Evolutionary conservation across 2,888 invertebrate genomes (phyloP).

Genomic region (Trissoscelio sp.): DNA sequence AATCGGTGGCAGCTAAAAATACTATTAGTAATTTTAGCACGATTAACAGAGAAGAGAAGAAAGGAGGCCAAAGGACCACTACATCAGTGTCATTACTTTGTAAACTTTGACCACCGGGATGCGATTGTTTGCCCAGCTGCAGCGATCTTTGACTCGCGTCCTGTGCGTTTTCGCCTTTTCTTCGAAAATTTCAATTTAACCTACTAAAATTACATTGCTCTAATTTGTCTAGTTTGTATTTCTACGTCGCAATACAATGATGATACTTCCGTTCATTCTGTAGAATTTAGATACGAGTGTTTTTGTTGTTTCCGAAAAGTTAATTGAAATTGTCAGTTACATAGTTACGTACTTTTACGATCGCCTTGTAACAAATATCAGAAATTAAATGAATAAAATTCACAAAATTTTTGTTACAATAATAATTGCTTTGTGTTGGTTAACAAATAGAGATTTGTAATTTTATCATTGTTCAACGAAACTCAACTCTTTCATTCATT

Average conservation of each 20-base stretch:
- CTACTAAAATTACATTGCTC: conserved; percentile 41
- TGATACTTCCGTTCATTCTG: conserved; percentile 16
- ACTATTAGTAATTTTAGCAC: conserved; percentile 57
- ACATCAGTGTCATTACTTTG: conserved; percentile 59
- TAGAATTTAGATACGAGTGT: background rate
- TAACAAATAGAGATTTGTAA: conserved; percentile 1
- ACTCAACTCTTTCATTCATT: background rate
- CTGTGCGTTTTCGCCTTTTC: conserved; percentile 70
- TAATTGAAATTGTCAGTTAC: conserved; percentile 4
- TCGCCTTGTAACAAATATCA: background rate
- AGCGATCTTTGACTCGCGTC: conserved; percentile 63
- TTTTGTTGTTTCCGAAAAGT: conserved; percentile 5
- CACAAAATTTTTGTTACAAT: background rate
- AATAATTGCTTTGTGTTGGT: background rate
- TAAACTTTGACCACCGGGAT: conserved; percentile 59
- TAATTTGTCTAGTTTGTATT: conserved; percentile 27
- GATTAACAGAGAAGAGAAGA: conserved; percentile 47
- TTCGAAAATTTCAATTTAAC: conserved; percentile 66
- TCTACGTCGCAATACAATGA: background rate
- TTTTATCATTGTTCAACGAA: background rate
- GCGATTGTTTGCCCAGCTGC: conserved; percentile 75
- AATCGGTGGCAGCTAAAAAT: background rate
- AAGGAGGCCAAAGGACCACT: conserved; percentile 44
- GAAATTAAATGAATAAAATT: background rate
- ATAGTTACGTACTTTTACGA: background rate